These are phyloP conservation scores for Gambusia affinis DNA, from an alignment of 2,113 vertebrate species.

Conservation along the genomic window DNA sequence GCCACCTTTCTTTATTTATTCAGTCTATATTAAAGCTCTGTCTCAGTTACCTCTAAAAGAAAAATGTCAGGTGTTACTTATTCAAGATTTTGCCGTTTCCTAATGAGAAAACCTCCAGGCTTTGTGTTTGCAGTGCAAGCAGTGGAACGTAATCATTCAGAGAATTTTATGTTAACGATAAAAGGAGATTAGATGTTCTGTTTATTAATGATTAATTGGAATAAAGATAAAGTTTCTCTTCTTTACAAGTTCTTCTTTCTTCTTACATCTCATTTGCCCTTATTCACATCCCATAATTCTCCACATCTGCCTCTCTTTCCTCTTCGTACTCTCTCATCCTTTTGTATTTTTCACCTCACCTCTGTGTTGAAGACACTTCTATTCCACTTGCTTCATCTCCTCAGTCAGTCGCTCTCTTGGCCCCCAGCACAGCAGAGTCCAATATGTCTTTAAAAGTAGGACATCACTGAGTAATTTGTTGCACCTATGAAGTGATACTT, in stretches of 20 bases:
- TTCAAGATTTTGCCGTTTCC: slow-evolving; percentile 27
- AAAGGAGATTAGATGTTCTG: slow-evolving; percentile 37
- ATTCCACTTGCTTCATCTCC: slow-evolving; percentile 45
- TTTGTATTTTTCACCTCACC: slow-evolving; percentile 46
- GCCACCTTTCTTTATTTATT: slow-evolving; percentile 52
- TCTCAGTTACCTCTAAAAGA: neutral
- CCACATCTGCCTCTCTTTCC: slow-evolving; percentile 14
- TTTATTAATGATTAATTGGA: slow-evolving; percentile 42
- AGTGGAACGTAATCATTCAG: slow-evolving; percentile 15
- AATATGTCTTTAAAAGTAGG: slow-evolving; percentile 77
- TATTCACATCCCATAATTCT: slow-evolving; percentile 60
- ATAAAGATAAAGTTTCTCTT: slow-evolving; percentile 33
- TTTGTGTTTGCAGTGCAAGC: slow-evolving; percentile 23
- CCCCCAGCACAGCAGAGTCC: slow-evolving; percentile 56
- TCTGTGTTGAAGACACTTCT: slow-evolving; percentile 45
- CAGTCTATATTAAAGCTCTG: slow-evolving; percentile 39
- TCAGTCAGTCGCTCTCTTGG: slow-evolving; percentile 55
- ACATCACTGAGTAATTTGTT: slow-evolving; percentile 73
- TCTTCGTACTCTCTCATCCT: slow-evolving; percentile 13
- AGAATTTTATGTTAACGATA: slow-evolving; percentile 32
- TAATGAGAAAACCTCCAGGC: neutral
- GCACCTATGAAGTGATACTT: slow-evolving; percentile 71
- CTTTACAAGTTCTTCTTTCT: slow-evolving; percentile 31
- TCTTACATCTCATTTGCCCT: slow-evolving; percentile 48
- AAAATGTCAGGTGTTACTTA: slow-evolving; percentile 54